Evolutionary conservation across 1,140 invertebrate species (phyloP).

Genomic region (Amyelois transitella): DNA sequence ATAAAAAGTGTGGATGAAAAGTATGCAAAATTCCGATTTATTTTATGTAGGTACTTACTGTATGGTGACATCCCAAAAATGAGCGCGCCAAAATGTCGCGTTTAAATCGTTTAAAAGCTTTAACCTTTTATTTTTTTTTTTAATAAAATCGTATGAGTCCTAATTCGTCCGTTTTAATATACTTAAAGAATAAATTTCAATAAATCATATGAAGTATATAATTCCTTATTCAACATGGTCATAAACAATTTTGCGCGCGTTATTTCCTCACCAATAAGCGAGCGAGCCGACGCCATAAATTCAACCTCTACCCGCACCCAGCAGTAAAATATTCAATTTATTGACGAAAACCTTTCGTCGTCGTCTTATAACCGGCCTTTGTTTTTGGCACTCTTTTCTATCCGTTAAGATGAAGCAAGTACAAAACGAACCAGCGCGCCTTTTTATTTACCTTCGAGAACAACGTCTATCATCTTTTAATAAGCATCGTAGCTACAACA

Average conservation of each 20-base stretch:
- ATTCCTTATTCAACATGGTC: slow-evolving; percentile 13
- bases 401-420: not conserved
- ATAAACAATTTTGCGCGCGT: slow-evolving; percentile 33
- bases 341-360: slow-evolving; percentile 14
- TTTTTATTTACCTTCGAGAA: not conserved
- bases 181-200: too few species aligned
- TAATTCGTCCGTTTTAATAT: too few species aligned
- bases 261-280: slow-evolving; percentile 18
- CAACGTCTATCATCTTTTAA: not conserved
- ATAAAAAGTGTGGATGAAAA: too few species aligned
- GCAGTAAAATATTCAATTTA: slow-evolving; percentile 38
- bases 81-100: too few species aligned
- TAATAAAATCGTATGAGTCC: too few species aligned
- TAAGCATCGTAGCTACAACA: not conserved
- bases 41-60: too few species aligned
- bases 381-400: not conserved
- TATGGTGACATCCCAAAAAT: too few species aligned
- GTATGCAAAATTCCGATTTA: too few species aligned
- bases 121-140: too few species aligned
- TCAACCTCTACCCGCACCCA: slow-evolving; percentile 18
- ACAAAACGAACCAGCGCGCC: not conserved
- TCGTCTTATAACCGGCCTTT: not conserved
- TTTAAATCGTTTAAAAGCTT: too few species aligned
- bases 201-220: too few species aligned
- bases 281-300: slow-evolving; percentile 23